Evolutionary conservation across 1,140 invertebrate genomes (phyloP).

Genomic region (Saccostrea cuccullata): DNA sequence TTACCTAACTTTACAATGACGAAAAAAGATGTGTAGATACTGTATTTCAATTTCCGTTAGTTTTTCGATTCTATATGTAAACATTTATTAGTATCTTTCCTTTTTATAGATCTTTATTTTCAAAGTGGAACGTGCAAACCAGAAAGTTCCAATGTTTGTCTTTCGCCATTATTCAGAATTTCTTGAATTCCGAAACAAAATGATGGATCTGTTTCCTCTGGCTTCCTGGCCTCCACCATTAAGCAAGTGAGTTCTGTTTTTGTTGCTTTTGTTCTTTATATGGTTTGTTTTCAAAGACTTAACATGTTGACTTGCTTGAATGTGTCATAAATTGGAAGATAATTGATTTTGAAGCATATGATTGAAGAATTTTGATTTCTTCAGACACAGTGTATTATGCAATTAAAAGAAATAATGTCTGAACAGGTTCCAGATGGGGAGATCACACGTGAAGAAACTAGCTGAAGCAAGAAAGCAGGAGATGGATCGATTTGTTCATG

Average conservation of each 20-base stretch:
- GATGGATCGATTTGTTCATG: conserved; percentile 91
- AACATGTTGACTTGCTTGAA: no score
- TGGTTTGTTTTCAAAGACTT: no score
- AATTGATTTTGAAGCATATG: no score
- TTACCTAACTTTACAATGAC: no score
- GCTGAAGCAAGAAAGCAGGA: conserved; percentile 92
- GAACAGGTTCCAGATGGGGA: conserved; percentile 82
- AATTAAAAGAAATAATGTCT: neutral
- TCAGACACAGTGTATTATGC: no score
- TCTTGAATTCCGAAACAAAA: conserved; percentile 95
- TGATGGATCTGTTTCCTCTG: conserved; percentile 94
- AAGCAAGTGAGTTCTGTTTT: conserved; percentile 71
- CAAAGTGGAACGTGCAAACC: conserved; percentile 89
- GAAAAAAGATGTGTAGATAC: no score
- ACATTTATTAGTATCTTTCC: no score
- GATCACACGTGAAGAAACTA: conserved; percentile 96
- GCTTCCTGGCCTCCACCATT: conserved; percentile 82
- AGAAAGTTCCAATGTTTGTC: conserved; percentile 90
- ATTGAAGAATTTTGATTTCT: no score
- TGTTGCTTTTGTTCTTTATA: no score
- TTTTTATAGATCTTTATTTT: conserved; percentile 88
- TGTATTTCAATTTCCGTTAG: no score
- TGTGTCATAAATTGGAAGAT: no score
- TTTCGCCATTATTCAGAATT: conserved; percentile 98
- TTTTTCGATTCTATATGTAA: no score